These are phyloP conservation scores for Heliconius sara DNA, from an alignment of 2,888 invertebrate species.

Conservation along the genomic window DNA sequence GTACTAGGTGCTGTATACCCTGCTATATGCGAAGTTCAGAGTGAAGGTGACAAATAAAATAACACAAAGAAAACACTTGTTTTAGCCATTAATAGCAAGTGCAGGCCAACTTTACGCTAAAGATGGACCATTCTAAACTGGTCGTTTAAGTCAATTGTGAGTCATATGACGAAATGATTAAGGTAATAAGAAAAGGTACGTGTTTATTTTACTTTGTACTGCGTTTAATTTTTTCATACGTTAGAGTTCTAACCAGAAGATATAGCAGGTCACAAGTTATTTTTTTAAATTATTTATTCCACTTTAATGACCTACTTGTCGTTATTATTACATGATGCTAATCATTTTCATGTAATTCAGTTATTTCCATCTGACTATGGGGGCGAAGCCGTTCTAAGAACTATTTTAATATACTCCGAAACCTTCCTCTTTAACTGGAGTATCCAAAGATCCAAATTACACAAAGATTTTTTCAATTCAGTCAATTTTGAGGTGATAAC, in stretches of 20 bases:
- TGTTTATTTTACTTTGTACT: conserved; percentile 11
- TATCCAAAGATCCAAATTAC: no score
- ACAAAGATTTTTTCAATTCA: no score
- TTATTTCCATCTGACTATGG: no score
- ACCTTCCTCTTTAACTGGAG: no score
- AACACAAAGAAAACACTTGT: background rate
- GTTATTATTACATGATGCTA: no score
- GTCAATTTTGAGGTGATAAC: no score
- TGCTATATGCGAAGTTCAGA: background rate
- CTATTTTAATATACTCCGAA: no score
- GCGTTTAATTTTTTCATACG: background rate
- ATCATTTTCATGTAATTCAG: no score
- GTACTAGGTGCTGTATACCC: background rate
- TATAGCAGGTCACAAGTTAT: background rate
- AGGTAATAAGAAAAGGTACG: background rate
- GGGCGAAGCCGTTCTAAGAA: no score
- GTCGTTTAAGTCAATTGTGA: conserved; percentile 36
- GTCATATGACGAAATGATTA: conserved; percentile 23
- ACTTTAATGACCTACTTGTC: background rate
- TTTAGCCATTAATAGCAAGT: background rate
- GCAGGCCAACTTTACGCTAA: background rate
- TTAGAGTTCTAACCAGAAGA: background rate
- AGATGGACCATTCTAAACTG: conserved; percentile 43
- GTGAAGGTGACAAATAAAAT: background rate
- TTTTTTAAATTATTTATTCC: no score